Evolutionary conservation across 2,888 invertebrate genomes (phyloP).

Genomic region (Ophion costatus): DNA sequence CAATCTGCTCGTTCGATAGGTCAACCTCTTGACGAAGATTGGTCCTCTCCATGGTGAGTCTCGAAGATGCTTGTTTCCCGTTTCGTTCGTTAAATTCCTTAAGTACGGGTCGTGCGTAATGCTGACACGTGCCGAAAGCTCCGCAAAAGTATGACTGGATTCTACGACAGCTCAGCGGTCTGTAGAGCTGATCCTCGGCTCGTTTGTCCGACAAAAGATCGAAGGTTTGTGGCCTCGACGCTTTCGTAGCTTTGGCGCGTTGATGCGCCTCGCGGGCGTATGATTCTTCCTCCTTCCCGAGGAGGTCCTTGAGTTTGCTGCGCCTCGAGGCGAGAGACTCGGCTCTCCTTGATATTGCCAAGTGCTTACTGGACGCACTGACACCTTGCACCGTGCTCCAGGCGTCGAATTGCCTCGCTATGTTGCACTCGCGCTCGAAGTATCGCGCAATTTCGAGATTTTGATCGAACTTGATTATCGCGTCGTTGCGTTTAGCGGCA

Average conservation of each 20-base stretch:
- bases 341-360: conserved; percentile 70
- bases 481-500: conserved; percentile 79
- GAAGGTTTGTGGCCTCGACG: conserved; percentile 57
- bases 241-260: conserved; percentile 54
- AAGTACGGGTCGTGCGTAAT: conserved; percentile 22
- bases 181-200: conserved; percentile 76
- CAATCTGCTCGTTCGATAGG: not conserved
- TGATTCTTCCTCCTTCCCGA: conserved; percentile 74
- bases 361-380: conserved; percentile 60
- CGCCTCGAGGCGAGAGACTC: conserved; percentile 73
- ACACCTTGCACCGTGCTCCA: conserved; percentile 72
- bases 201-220: conserved; percentile 71
- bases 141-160: conserved; percentile 71
- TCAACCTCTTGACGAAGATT: conserved; percentile 40
- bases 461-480: conserved; percentile 72
- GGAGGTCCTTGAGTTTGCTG: conserved; percentile 72
- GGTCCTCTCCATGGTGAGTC: conserved; percentile 52
- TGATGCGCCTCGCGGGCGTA: conserved; percentile 72
- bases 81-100: conserved; percentile 46
- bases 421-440: conserved; percentile 77
- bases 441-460: conserved; percentile 77
- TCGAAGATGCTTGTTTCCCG: not conserved
- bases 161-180: conserved; percentile 72
- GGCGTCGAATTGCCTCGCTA: conserved; percentile 76
- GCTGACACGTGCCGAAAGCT: conserved; percentile 39